Percentiles rank a stretch among this genome's conserved stretches.
Evolutionary conservation across 2,113 vertebrate species (phyloP).

Genomic region (Chunga burmeisteri): DNA sequence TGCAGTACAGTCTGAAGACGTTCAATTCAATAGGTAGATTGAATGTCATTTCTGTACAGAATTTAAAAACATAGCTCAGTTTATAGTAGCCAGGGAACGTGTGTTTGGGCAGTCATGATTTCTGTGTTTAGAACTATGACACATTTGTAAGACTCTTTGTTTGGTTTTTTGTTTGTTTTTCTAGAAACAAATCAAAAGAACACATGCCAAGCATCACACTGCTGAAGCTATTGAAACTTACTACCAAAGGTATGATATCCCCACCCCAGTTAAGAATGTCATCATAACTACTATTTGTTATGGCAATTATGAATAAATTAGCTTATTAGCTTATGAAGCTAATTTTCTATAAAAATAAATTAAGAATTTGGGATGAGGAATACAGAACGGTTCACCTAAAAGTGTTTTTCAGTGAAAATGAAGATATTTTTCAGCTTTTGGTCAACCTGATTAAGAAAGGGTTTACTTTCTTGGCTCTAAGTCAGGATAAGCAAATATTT

Average conservation of each 20-base stretch:
- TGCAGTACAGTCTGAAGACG: slow-evolving; percentile 64
- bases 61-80: background rate
- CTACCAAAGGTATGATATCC: slow-evolving; percentile 86
- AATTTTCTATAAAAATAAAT: background rate
- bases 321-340: background rate
- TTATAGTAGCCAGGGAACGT: background rate
- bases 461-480: background rate
- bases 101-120: background rate
- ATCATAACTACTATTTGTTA: slow-evolving; percentile 50
- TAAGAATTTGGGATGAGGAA: background rate
- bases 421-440: background rate
- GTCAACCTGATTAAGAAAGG: background rate
- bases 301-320: slow-evolving; percentile 48
- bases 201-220: slow-evolving; percentile 85
- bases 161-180: slow-evolving; percentile 38
- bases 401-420: background rate
- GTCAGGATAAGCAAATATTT: background rate
- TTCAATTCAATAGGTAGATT: slow-evolving; percentile 57
- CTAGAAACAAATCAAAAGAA: slow-evolving; percentile 95
- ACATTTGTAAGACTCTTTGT: background rate
- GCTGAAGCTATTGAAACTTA: slow-evolving; percentile 85
- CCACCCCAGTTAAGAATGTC: slow-evolving; percentile 57
- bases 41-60: slow-evolving; percentile 52
- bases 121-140: slow-evolving; percentile 41
- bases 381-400: background rate